Conservation (phyloP, 1,140 invertebrate genomes). For the Scaptodrosophila lebanonensis region DNA sequence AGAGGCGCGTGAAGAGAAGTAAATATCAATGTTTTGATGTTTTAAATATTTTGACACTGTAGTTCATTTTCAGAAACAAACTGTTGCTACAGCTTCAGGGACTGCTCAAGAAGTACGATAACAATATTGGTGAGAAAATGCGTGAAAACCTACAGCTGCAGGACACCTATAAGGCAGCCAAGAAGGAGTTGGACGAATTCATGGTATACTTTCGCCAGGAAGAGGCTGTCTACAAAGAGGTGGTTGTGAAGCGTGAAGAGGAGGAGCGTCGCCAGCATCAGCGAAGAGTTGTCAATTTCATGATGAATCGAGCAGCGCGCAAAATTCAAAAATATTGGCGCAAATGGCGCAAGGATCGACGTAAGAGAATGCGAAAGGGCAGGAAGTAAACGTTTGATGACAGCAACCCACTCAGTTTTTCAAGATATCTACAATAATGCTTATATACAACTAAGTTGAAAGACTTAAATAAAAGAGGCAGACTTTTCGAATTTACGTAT, state of each 20-base stretch:
- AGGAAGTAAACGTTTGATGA: too few relatives aligned
- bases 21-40: too few relatives aligned
- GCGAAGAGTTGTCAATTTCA: slow-evolving; percentile 44
- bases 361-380: slow-evolving; percentile 40
- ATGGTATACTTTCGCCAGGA: slow-evolving; percentile 44
- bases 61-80: slow-evolving; percentile 57
- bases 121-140: slow-evolving; percentile 31
- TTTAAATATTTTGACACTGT: too few relatives aligned
- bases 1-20: slow-evolving; percentile 42
- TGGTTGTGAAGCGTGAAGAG: slow-evolving; percentile 45
- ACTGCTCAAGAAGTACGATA: slow-evolving; percentile 37
- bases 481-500: too few relatives aligned
- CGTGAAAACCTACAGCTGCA: slow-evolving; percentile 40
- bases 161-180: slow-evolving; percentile 37
- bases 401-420: too few relatives aligned
- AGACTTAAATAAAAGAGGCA: too few relatives aligned
- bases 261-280: slow-evolving; percentile 50
- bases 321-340: slow-evolving; percentile 57
- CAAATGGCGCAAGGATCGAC: slow-evolving; percentile 53
- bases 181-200: slow-evolving; percentile 41
- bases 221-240: slow-evolving; percentile 41
- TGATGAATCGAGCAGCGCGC: slow-evolving; percentile 60
- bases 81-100: slow-evolving; percentile 38
- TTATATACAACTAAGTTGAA: too few relatives aligned
- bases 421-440: too few relatives aligned